Conservation (phyloP, 2,888 invertebrate species). For the Ptycholaimellus sp. region DNA sequence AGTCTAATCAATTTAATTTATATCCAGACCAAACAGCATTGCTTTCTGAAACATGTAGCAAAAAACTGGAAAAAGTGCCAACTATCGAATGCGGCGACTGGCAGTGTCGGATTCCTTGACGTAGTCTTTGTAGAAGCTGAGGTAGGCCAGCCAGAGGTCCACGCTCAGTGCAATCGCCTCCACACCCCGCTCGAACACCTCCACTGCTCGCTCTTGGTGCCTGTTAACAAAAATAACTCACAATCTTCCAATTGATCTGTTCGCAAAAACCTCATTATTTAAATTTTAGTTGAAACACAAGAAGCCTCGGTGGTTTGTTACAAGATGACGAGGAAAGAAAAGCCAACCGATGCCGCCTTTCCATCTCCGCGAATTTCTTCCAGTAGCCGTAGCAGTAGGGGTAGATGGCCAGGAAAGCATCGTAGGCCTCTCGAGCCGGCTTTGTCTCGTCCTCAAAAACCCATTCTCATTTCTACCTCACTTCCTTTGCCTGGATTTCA, state of each 20-base stretch:
- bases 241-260: too few relatives aligned
- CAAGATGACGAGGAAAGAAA: not conserved
- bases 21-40: too few relatives aligned
- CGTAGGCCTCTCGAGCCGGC: slow-evolving; percentile 74
- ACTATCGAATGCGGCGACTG: not conserved
- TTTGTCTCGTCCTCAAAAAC: slow-evolving; percentile 57
- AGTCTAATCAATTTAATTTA: too few relatives aligned
- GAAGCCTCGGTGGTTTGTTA: not conserved
- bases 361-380: slow-evolving; percentile 93
- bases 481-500: too few relatives aligned
- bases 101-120: slow-evolving; percentile 1
- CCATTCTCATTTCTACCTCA: too few relatives aligned
- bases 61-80: too few relatives aligned
- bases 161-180: slow-evolving; percentile 83
- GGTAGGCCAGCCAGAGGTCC: slow-evolving; percentile 91
- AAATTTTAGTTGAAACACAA: too few relatives aligned
- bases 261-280: too few relatives aligned
- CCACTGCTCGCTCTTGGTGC: slow-evolving; percentile 14
- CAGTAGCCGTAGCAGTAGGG: slow-evolving; percentile 98
- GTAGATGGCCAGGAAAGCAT: slow-evolving; percentile 75
- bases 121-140: slow-evolving; percentile 28
- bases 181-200: slow-evolving; percentile 90
- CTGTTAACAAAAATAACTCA: too few relatives aligned
- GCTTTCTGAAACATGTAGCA: too few relatives aligned
- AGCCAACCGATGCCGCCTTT: slow-evolving; percentile 37